These are phyloP conservation scores for Spilosoma lubricipeda DNA, from an alignment of 2,888 invertebrate genomes.

Conservation along the genomic window DNA sequence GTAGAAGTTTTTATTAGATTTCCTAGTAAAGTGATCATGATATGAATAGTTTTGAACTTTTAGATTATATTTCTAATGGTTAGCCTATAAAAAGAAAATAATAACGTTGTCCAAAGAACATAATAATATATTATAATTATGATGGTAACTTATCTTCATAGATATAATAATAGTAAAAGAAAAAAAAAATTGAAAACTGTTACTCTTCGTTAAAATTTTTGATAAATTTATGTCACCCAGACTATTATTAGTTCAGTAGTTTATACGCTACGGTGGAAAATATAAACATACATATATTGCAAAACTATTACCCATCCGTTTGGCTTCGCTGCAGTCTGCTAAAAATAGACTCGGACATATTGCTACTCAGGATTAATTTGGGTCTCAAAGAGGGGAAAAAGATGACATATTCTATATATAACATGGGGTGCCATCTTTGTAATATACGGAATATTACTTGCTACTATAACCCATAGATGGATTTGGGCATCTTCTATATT, in stretches of 20 bases:
- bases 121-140: neutral
- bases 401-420: constrained; percentile 52
- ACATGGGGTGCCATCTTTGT: constrained; percentile 61
- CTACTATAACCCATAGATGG: constrained; percentile 31
- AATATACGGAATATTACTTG: constrained; percentile 56
- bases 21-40: constrained; percentile 23
- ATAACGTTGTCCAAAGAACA: neutral
- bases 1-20: constrained; percentile 57
- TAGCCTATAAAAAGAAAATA: neutral
- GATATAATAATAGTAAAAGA: no score
- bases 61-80: constrained; percentile 17
- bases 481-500: constrained; percentile 21
- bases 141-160: no score
- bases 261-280: no score
- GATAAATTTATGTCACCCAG: no score
- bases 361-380: constrained; percentile 77
- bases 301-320: no score
- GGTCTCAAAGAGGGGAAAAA: constrained; percentile 63
- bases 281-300: no score
- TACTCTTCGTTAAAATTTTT: no score
- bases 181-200: no score
- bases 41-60: constrained; percentile 18
- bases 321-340: no score
- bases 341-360: constrained; percentile 63
- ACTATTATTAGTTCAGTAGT: no score